A percentile compares a stretch with the other conserved stretches of the same genome.
Conservation (phyloP, 2,113 vertebrate species). For the Indicator maculatus region DNA sequence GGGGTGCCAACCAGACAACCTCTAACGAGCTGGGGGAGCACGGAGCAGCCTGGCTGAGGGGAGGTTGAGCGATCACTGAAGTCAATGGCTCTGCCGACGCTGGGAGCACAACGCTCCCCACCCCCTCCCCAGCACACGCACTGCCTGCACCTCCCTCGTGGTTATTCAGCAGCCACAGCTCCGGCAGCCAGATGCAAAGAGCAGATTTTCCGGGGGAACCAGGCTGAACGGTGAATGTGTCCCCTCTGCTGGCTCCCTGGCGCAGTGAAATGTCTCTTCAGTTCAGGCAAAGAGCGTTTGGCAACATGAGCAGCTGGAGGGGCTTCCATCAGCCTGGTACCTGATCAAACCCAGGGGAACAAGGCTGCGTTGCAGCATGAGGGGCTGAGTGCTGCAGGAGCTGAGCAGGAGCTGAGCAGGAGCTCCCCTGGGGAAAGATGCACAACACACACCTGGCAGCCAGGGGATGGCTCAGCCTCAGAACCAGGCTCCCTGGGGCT, state of each 20-base stretch:
- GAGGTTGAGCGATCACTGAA: background rate
- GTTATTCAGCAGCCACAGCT: background rate
- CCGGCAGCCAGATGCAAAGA: background rate
- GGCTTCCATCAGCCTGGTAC: background rate
- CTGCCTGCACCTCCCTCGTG: background rate
- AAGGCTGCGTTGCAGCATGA: background rate
- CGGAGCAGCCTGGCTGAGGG: background rate
- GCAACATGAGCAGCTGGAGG: background rate
- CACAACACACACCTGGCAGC: accelerated
- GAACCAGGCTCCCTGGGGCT: accelerated
- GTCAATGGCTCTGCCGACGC: background rate
- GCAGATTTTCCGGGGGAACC: background rate
- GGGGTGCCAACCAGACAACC: slow-evolving; percentile 24
- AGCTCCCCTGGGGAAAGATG: too few relatives aligned
- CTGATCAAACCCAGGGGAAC: background rate
- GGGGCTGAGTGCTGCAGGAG: background rate
- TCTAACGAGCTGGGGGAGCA: slow-evolving; percentile 36
- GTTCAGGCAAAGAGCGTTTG: background rate
- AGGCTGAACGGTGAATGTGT: background rate
- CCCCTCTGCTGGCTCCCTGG: background rate
- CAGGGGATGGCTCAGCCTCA: background rate
- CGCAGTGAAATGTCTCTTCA: background rate
- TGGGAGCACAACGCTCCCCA: background rate
- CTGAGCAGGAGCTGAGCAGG: accelerated
- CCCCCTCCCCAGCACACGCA: background rate